Base-by-base conservation (phyloP, 2,797 vertebrate species). In the Acanthiza pusilla region DNA sequence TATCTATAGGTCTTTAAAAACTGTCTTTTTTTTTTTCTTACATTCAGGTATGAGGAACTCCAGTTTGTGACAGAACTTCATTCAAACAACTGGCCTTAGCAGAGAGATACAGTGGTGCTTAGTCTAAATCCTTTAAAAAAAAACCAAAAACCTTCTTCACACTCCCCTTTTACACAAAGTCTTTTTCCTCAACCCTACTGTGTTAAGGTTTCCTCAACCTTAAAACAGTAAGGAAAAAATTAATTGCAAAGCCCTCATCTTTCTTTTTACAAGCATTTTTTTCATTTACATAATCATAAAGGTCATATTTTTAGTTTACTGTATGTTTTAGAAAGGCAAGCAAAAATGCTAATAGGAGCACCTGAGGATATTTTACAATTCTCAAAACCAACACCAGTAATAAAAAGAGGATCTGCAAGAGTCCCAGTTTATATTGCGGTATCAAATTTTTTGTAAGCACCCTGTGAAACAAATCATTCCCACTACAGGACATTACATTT, bases 101-200 rank as follows among this genome's bases (percentile, higher is more conserved):
- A 72, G 26, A 61, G 10, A 53, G 7, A 45, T 15, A 29, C 13
- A 83, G 7, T 0, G 2, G 1, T 32, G 20, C 27, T 74, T 26
- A 71, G 7, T 4, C 18, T 32, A 32, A 88, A 57, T 11, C 27
- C 47, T 51, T 75, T 38, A 36, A 66, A 43, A 10, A 50, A 71
- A 71, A 27, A 2, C 0, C 16, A 18, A 7, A 75, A 75, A 29
- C 5, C 11, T 54, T 30, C 12, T 51, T 27, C 4, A 1, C 3
- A 4, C 6, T 72, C 43, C 10, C 4, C 7, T 81, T 73, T 48
- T 36, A 63, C 11, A 63, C 3, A n/a, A n/a, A 42, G 4, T 15
- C n/a, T 30, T 67, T 40, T n/a, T n/a, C n/a, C n/a, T n/a, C n/a
- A n/a, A n/a, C n/a, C n/a, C n/a, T n/a, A n/a, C n/a, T n/a, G n/a